These are phyloP conservation scores for Tinamus major DNA, from an alignment of 2,797 vertebrate species.

Conservation along the genomic window DNA sequence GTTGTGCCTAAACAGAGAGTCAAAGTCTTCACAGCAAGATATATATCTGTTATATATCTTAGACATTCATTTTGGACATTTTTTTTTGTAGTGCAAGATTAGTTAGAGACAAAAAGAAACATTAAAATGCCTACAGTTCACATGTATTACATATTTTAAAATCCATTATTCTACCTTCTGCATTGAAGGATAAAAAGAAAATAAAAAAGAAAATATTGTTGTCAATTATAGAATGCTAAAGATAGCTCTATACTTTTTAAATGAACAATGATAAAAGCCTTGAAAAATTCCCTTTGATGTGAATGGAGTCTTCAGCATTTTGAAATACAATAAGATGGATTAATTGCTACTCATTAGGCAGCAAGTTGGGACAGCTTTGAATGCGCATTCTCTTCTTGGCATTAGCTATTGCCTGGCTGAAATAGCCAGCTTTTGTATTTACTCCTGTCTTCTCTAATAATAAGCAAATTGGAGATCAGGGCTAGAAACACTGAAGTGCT, in stretches of 20 bases:
- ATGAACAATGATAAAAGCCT: constrained; percentile 83
- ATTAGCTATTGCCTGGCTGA: constrained; percentile 86
- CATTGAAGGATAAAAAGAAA: constrained; percentile 66
- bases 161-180: constrained; percentile 68
- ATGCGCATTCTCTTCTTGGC: constrained; percentile 90
- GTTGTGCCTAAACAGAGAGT: not conserved
- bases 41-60: not conserved
- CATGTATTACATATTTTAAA: constrained; percentile 44
- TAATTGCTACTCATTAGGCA: constrained; percentile 92
- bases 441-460: constrained; percentile 94
- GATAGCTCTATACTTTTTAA: constrained; percentile 79
- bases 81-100: constrained; percentile 48
- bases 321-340: constrained; percentile 89
- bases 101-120: constrained; percentile 57
- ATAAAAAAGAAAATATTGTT: constrained; percentile 74
- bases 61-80: constrained; percentile 18
- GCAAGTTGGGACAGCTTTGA: constrained; percentile 86
- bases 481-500: constrained; percentile 87
- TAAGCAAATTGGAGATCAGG: constrained; percentile 94
- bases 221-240: constrained; percentile 81
- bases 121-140: constrained; percentile 64
- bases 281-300: constrained; percentile 88
- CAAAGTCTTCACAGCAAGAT: constrained; percentile 33
- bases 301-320: constrained; percentile 89
- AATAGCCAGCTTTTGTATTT: constrained; percentile 94